Evolutionary conservation across 1,140 invertebrate species (phyloP), one percentile per base, ranked within the genome.

Genomic region (Phymorhynchus buccinoides): DNA sequence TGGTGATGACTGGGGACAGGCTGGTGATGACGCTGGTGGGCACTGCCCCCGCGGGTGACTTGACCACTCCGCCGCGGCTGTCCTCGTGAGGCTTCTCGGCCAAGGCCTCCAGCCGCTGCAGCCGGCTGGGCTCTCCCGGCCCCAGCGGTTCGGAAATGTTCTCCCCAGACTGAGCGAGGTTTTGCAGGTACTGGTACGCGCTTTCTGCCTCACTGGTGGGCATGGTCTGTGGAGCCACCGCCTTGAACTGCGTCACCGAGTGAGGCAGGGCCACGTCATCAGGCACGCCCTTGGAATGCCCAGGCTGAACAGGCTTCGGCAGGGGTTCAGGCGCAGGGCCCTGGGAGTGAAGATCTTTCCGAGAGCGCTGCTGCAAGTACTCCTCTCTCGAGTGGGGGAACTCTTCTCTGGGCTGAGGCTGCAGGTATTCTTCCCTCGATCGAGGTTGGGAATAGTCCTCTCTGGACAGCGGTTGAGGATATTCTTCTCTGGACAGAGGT

Each of bases 101-200:
- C 83, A 84, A 82, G 12, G 88, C 83, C 82, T 88, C 86, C 48
- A 88, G 80, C 83, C 81, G 77, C 44, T 85, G 86, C 52, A 88
- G 52, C 3, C 87, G 83, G 37, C 66, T 84, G 9, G 87, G 78
- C 18, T 86, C 85, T 48, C 77, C 79, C 35, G 84, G 85, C n/a
- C n/a, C n/a, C 85, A 84, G 37, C 81, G 84, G 84, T 84, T 89
- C 86, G 52, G 85, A 62, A 77, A 87, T 77, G 84, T 84, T 52
- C 80, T 85, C 42, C 66, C 82, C 62, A 83, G 84, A 27, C 35
- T 83, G 44, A 44, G 85, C 85, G 42, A 86, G 85, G 68, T 80
- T 84, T 80, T 91, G 89, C 16, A 91, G 83, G 77, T 91, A 91
- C 84, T 91, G 89, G 52, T 90, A 92, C 85, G 86, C 90, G 91